A percentile compares a stretch with the other conserved stretches of the same genome.
phyloP scores from a whole-genome alignment of 2,797 vertebrate genomes.

The Acanthiza pusilla region DNA sequence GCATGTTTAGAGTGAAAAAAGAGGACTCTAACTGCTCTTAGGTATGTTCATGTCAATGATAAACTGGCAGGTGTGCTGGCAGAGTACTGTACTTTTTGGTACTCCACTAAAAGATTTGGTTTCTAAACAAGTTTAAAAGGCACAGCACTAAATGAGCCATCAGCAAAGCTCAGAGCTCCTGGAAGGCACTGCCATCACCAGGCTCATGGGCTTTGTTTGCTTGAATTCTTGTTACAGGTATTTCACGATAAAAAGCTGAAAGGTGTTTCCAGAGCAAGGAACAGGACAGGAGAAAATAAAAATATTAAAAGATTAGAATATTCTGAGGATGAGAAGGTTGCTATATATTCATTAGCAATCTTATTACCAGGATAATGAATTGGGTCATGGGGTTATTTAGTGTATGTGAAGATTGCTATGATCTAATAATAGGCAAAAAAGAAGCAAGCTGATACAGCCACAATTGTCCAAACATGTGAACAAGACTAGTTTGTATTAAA shows the following conservation, averaged over 20 bases:
- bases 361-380: background rate
- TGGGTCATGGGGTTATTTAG: background rate
- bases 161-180: background rate
- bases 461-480: background rate
- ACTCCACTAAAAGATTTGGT: background rate
- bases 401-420: background rate
- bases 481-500: background rate
- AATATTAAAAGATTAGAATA: background rate
- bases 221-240: background rate
- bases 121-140: background rate
- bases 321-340: background rate
- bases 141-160: background rate
- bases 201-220: background rate
- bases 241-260: background rate
- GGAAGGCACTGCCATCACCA: background rate
- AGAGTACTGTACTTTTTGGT: background rate
- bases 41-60: background rate
- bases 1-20: background rate
- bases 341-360: background rate
- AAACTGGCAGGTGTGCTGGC: background rate
- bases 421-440: background rate
- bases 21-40: background rate
- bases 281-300: background rate
- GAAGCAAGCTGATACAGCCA: background rate
- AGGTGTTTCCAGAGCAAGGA: background rate